A percentile compares a stretch with the other conserved stretches of the same genome.
These are phyloP conservation scores for Enteromius afrohamiltoni DNA, from an alignment of 2,797 vertebrate species.

Conservation along the genomic window DNA sequence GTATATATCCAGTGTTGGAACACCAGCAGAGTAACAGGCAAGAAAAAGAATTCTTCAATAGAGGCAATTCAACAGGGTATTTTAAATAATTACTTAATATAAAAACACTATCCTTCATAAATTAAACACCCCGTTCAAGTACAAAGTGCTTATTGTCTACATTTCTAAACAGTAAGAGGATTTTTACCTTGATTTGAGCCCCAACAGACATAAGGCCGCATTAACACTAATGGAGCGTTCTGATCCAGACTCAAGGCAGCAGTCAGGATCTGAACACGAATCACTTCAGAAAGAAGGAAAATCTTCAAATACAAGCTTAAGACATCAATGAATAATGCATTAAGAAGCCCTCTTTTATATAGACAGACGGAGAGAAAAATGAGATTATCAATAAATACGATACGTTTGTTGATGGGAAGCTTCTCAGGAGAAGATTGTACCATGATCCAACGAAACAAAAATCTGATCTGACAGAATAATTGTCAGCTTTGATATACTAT, in stretches of 20 bases:
- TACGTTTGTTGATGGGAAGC: not conserved
- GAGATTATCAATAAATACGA: not conserved
- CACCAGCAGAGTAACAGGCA: not conserved
- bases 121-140: not conserved
- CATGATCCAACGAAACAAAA: not conserved
- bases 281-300: not conserved
- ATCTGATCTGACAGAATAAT: not conserved
- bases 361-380: not conserved
- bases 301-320: conserved; percentile 14
- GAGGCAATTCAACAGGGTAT: conserved; percentile 1
- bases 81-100: conserved; percentile 38
- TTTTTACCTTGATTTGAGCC: conserved; percentile 13
- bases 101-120: conserved; percentile 56
- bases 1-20: not conserved
- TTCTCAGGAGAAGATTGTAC: not conserved
- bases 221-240: not conserved
- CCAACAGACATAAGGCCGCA: conserved; percentile 15
- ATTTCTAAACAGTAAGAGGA: not conserved
- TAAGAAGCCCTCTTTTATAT: conserved; percentile 3
- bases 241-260: conserved; percentile 2
- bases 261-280: conserved; percentile 12
- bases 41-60: conserved; percentile 11
- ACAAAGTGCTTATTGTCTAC: conserved; percentile 70
- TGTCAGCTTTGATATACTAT: not conserved
- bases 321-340: conserved; percentile 21